Evolutionary conservation across 2,797 vertebrate genomes (phyloP).

Genomic region (Masticophis lateralis): DNA sequence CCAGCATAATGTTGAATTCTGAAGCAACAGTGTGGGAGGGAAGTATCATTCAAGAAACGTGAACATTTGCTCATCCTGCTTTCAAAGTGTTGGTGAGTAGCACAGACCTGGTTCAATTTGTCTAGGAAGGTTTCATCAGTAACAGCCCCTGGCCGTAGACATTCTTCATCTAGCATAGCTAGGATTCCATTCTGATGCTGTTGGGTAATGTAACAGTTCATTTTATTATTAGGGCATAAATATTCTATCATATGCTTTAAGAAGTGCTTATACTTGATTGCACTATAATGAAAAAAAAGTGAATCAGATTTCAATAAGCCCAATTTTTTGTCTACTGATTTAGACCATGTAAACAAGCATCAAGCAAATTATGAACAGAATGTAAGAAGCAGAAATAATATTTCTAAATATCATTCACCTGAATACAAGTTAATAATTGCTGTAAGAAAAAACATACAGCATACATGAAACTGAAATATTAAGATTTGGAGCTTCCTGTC

Average conservation of each 20-base stretch:
- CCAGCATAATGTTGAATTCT: constrained; percentile 97
- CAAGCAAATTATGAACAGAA: background rate
- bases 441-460: background rate
- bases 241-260: background rate
- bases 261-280: background rate
- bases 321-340: background rate
- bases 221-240: background rate
- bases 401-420: background rate
- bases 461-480: background rate
- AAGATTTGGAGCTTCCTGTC: background rate
- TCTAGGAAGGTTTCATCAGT: constrained; percentile 96
- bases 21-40: constrained; percentile 96
- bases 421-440: background rate
- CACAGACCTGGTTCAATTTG: constrained; percentile 94
- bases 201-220: background rate
- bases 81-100: constrained; percentile 96
- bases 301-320: background rate
- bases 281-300: background rate
- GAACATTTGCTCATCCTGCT: constrained; percentile 95
- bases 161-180: constrained; percentile 98
- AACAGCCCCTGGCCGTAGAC: constrained; percentile 91
- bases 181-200: constrained; percentile 96
- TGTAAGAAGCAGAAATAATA: background rate
- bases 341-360: background rate
- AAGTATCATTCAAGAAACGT: constrained; percentile 92